Base-by-base conservation (phyloP, 2,113 vertebrate species). In the Apus apus region DNA sequence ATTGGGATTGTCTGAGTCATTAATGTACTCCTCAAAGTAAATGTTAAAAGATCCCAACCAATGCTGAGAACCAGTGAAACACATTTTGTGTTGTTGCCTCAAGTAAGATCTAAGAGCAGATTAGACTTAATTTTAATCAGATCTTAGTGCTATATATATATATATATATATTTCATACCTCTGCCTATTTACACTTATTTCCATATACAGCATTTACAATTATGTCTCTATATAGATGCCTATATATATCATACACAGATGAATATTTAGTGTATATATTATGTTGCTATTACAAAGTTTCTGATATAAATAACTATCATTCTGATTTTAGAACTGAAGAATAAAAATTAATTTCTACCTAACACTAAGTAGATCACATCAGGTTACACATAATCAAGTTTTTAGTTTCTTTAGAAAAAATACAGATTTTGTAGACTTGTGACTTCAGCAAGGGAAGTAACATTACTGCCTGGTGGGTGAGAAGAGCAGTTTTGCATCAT, bases 1-100 rank as follows among this genome's bases (percentile, higher is more conserved):
- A 32, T 32, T 1, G 1, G 70, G 13, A 29, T 22, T 32, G 4
- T 62, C 54, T 45, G 18, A 85, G 26, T 51, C 6, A 4, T 29
- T 71, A 0, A 0, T 56, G 30, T 17, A 16, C 38, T 56, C 36
- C 30, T 66, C 0, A 0, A 25, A 45, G 17, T 38, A 34, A 43
- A 36, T 45, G 14, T 21, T 71, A 50, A 77, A 77, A 43, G 54
- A 23, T 45, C 22, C 61, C 19, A 90, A 15, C 4, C 46, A 45
- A 7, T 25, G 19, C 15, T 27, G 43, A 38, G 32, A 78, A 77
- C 8, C 2, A 14, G 32, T 30, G 23, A 66, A 22, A 61, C 27
- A n/a, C 5, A 23, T 90, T 45, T 45, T 86, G 5, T 51, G 27
- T 38, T 6, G 18, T 56, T 50, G 21, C 9, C 25, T 82, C 1